These are phyloP conservation scores for Thaumetopoea pityocampa DNA, from an alignment of 1,140 invertebrate species.

Conservation along the genomic window DNA sequence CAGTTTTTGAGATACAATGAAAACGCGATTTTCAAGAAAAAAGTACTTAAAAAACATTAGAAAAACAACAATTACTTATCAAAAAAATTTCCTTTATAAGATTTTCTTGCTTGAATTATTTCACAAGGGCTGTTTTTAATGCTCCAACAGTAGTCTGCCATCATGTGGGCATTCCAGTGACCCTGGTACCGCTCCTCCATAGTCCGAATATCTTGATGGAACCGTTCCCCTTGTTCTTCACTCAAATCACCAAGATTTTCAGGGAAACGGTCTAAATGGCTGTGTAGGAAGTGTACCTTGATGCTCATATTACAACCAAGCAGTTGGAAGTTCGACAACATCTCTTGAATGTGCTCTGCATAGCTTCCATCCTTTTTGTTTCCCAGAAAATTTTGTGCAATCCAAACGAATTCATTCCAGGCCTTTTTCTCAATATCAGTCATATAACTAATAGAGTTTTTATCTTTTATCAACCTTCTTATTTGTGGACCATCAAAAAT, in stretches of 20 bases:
- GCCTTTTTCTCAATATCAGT: constrained; percentile 2
- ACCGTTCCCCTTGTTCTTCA: no score
- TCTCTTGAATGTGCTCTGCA: constrained; percentile 6
- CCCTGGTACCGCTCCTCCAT: no score
- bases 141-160: no score
- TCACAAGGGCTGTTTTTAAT: constrained; percentile 12
- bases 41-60: background rate
- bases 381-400: constrained; percentile 14
- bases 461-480: constrained; percentile 14
- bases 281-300: constrained; percentile 9
- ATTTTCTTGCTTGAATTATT: constrained; percentile 9
- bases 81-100: constrained; percentile 3
- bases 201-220: no score
- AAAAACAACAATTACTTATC: constrained; percentile 3
- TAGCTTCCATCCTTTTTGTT: constrained; percentile 11
- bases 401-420: constrained; percentile 14
- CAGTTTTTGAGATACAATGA: constrained; percentile 1
- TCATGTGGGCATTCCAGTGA: no score
- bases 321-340: constrained; percentile 12
- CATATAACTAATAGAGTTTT: constrained; percentile 10
- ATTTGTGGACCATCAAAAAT: constrained; percentile 14
- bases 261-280: no score
- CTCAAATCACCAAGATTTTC: no score
- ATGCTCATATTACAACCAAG: constrained; percentile 16
- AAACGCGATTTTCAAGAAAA: background rate